phyloP scores from a whole-genome alignment of 2,113 vertebrate species.

The Chelonoidis abingdonii region DNA sequence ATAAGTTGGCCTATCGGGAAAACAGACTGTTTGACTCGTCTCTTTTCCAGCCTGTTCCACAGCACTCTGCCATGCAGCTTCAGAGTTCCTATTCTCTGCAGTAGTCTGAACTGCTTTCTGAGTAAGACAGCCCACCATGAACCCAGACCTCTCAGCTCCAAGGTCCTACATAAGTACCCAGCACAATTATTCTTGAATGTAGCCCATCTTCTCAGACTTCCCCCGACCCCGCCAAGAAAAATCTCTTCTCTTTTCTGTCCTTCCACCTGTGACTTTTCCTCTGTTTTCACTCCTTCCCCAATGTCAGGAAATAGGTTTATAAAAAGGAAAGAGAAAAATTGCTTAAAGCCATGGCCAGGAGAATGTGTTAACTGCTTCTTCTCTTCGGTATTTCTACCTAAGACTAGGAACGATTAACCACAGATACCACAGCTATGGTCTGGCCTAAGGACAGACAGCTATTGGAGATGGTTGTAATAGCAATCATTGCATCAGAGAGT shows the following conservation, averaged over 20 bases:
- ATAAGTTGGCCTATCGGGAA: neutral
- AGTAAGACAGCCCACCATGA: too few species aligned
- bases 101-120: too few species aligned
- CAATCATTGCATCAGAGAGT: neutral
- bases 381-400: neutral
- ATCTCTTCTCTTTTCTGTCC: neutral
- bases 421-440: neutral
- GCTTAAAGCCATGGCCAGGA: too few species aligned
- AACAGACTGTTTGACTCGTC: neutral
- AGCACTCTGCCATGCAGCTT: too few species aligned
- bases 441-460: neutral
- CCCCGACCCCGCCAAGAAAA: too few species aligned
- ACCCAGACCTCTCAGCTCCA: neutral
- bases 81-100: too few species aligned
- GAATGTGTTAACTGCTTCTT: too few species aligned
- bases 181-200: neutral
- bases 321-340: too few species aligned
- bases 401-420: neutral
- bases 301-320: too few species aligned
- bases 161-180: neutral
- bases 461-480: neutral
- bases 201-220: neutral
- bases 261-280: neutral
- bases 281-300: neutral
- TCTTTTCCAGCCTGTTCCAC: too few species aligned